Percentiles rank a stretch among this genome's conserved stretches.
Conservation (phyloP, 2,888 invertebrate genomes). For the Eristalis arbustorum region DNA sequence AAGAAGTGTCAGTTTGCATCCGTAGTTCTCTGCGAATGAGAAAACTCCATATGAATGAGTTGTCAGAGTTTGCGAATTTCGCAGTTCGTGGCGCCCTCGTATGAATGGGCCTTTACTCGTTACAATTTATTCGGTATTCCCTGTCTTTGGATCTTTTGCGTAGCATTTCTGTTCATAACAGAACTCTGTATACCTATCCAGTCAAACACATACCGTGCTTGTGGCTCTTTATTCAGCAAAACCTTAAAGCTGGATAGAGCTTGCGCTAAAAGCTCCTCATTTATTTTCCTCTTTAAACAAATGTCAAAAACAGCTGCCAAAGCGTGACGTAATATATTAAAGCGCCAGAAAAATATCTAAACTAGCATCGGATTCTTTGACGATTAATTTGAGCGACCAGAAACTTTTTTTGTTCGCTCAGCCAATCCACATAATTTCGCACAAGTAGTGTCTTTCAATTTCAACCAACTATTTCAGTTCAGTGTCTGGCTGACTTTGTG, state of each 20-base stretch:
- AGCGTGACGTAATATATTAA: not conserved
- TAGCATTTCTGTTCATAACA: not conserved
- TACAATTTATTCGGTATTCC: no score
- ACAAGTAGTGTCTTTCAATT: not conserved
- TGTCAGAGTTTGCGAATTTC: no score
- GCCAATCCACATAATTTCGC: not conserved
- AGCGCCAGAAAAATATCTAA: not conserved
- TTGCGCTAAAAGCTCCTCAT: not conserved
- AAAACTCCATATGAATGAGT: no score
- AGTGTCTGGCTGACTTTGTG: conserved; percentile 16
- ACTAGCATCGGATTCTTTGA: not conserved
- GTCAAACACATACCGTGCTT: not conserved
- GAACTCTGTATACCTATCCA: no score
- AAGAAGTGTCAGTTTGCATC: no score
- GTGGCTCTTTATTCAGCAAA: not conserved
- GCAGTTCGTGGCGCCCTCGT: no score
- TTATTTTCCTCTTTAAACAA: not conserved
- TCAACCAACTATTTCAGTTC: not conserved
- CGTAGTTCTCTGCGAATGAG: no score
- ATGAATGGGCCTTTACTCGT: no score
- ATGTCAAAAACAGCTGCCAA: not conserved
- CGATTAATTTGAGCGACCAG: not conserved
- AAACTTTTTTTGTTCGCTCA: not conserved
- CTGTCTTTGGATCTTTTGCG: no score
- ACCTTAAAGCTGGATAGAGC: not conserved